A percentile compares a stretch with the other conserved stretches of the same genome.
Conservation (phyloP, 2,888 invertebrate species). For the Cacoxenus indagator region DNA sequence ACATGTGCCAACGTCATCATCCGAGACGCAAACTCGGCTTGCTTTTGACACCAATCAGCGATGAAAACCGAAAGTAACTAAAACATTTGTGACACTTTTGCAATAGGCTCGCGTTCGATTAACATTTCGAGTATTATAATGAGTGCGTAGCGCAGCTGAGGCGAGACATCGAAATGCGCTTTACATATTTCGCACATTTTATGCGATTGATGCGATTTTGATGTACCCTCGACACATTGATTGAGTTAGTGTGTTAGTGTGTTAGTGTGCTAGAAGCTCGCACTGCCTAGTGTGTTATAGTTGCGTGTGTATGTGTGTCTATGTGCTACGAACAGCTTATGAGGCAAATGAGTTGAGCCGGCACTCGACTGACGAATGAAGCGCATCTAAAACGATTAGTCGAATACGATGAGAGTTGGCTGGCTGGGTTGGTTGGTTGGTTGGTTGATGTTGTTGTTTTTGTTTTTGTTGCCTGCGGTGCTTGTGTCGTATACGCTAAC, state of each 20-base stretch:
- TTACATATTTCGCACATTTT: not conserved
- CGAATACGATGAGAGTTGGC: slow-evolving; percentile 34
- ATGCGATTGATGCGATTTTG: not conserved
- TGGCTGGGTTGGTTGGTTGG: slow-evolving; percentile 2
- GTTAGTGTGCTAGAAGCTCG: no score
- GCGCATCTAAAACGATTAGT: slow-evolving; percentile 58
- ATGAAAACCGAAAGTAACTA: slow-evolving; percentile 14
- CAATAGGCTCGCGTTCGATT: slow-evolving; percentile 22
- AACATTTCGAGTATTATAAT: slow-evolving; percentile 42
- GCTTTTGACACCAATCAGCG: slow-evolving; percentile 38
- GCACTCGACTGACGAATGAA: slow-evolving; percentile 34
- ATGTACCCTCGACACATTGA: no score
- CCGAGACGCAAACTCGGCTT: slow-evolving; percentile 14
- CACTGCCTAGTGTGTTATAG: no score
- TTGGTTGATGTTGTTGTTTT: slow-evolving; percentile 12
- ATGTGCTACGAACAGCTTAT: no score
- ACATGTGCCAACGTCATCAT: not conserved
- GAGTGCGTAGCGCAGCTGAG: slow-evolving; percentile 50
- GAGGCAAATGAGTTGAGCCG: no score
- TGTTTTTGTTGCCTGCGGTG: slow-evolving; percentile 29
- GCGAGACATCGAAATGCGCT: not conserved
- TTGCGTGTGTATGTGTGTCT: no score
- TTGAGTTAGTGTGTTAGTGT: no score
- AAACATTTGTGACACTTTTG: slow-evolving; percentile 34
- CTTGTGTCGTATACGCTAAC: slow-evolving; percentile 38